A percentile compares a stretch with the other conserved stretches of the same genome.
phyloP scores from a whole-genome alignment of 2,797 vertebrate genomes.

The Novumbra hubbsi region DNA sequence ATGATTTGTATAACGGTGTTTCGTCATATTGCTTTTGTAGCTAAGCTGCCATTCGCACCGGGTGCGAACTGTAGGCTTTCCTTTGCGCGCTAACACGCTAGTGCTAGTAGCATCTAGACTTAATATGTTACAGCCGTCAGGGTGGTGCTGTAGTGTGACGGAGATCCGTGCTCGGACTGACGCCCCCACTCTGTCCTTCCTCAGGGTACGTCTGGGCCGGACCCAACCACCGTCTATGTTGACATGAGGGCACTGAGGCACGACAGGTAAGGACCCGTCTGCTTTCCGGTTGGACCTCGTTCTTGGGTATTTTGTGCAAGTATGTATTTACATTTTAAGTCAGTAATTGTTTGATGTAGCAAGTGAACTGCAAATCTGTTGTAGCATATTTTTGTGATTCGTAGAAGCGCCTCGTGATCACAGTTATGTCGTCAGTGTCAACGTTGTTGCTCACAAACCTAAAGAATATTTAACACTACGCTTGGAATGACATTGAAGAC shows the following conservation, averaged over 20 bases:
- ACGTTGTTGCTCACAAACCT: neutral
- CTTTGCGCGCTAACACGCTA: slow-evolving; percentile 9
- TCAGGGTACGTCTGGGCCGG: slow-evolving; percentile 96
- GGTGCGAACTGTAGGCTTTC: neutral
- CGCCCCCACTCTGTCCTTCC: slow-evolving; percentile 38
- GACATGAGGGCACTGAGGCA: slow-evolving; percentile 98
- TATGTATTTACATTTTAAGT: no score
- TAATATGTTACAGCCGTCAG: neutral
- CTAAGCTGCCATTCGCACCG: neutral
- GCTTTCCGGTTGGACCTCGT: no score
- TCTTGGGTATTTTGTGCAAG: no score
- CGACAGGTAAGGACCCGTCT: slow-evolving; percentile 79
- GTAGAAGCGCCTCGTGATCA: neutral
- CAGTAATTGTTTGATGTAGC: neutral
- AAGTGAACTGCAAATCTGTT: neutral
- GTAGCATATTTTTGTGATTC: neutral
- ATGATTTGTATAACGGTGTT: neutral
- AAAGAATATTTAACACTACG: neutral
- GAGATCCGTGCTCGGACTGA: neutral
- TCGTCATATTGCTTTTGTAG: neutral
- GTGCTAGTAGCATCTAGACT: slow-evolving; percentile 1
- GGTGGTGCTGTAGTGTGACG: neutral
- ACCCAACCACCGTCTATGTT: slow-evolving; percentile 96
- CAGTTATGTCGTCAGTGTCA: neutral
- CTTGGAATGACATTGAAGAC: neutral